These are phyloP conservation scores for Colletes latitarsis DNA, from an alignment of 1,140 invertebrate species.

Conservation along the genomic window DNA sequence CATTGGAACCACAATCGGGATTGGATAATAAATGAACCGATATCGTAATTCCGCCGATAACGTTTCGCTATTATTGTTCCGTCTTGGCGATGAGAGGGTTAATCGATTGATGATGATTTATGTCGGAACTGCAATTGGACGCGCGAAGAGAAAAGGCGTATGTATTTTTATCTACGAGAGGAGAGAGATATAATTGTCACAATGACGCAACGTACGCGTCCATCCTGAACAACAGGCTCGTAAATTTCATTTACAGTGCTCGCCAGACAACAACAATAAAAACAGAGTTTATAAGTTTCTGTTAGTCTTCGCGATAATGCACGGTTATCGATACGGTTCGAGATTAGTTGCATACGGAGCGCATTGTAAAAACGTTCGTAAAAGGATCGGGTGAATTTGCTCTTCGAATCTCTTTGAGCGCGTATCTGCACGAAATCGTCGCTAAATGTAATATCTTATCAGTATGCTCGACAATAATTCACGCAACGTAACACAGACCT, in stretches of 20 bases:
- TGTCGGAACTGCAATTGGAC: conserved; percentile 43
- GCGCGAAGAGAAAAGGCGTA: conserved; percentile 35
- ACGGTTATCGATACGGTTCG: too few species aligned
- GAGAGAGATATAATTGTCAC: conserved; percentile 21
- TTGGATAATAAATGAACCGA: conserved; percentile 40
- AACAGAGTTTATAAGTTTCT: background rate
- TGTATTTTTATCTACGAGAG: conserved; percentile 33
- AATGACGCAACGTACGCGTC: conserved; percentile 33
- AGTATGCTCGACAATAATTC: background rate
- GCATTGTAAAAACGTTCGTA: background rate
- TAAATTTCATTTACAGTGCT: conserved; percentile 5
- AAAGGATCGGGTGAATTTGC: background rate
- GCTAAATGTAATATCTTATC: conserved; percentile 28
- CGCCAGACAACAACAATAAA: too few species aligned
- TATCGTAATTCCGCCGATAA: conserved; percentile 25
- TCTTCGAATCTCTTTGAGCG: background rate
- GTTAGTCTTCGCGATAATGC: background rate
- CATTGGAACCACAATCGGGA: background rate
- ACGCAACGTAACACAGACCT: too few species aligned
- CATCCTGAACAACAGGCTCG: conserved; percentile 22
- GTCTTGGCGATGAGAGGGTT: conserved; percentile 31
- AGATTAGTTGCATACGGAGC: too few species aligned
- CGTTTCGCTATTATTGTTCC: conserved; percentile 35
- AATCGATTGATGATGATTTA: conserved; percentile 49
- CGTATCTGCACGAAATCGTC: background rate